phyloP scores from a whole-genome alignment of 2,113 vertebrate species.

The Campylomormyrus numenius region DNA sequence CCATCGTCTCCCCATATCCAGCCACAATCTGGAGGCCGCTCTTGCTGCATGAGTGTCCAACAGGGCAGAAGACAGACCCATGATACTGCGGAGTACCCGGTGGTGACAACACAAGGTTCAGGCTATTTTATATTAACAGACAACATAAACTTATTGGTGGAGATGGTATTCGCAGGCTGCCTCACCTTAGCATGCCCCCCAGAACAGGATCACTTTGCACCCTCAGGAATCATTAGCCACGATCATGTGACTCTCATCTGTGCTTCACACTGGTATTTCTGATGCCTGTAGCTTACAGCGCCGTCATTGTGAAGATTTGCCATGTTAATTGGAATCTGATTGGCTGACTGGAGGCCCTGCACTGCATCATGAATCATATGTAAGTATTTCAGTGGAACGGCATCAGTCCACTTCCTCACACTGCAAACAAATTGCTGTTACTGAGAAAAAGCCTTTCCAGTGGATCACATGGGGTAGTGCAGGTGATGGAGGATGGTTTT shows the following conservation, averaged over 20 bases:
- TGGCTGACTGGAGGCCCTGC: not conserved
- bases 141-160: not conserved
- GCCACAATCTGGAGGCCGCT: not conserved
- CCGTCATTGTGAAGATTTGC: not conserved
- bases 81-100: not conserved
- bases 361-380: not conserved
- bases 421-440: not conserved
- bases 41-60: not conserved
- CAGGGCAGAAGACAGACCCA: not conserved
- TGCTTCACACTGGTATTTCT: not conserved
- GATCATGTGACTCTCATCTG: not conserved
- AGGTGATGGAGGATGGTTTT: not conserved
- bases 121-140: not conserved
- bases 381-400: constrained; percentile 3
- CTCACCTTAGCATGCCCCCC: not conserved
- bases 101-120: not conserved
- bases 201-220: not conserved
- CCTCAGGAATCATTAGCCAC: not conserved
- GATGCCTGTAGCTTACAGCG: not conserved
- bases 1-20: not conserved
- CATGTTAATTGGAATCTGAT: not conserved
- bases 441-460: not conserved
- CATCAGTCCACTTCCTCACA: not conserved
- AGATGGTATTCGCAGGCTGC: not conserved
- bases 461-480: not conserved